phyloP scores from a whole-genome alignment of 2,113 vertebrate species.

The Calypte anna region DNA sequence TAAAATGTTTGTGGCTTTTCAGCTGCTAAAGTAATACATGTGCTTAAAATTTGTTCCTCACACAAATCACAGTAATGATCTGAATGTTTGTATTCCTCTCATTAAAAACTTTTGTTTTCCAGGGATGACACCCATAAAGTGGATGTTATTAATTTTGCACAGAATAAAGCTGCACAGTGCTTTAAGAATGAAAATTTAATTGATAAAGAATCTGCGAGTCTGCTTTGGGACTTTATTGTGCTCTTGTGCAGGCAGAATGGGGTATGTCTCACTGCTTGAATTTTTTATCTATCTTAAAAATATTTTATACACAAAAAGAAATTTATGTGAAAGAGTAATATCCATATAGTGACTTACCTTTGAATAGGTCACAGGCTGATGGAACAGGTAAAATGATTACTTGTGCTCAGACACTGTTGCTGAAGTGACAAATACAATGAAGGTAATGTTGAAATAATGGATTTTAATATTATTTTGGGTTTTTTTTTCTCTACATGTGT shows the following conservation, averaged over 20 bases:
- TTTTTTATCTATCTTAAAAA: not conserved
- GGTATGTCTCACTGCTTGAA: slow-evolving; percentile 73
- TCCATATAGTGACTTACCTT: not conserved
- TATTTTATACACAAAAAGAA: not conserved
- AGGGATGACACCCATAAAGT: slow-evolving; percentile 98
- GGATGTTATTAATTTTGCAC: slow-evolving; percentile 97
- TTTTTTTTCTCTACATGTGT: not conserved
- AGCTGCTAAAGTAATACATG: not conserved
- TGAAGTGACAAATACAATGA: not conserved
- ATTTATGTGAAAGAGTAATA: not conserved
- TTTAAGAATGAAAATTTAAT: slow-evolving; percentile 85
- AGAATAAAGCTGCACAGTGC: slow-evolving; percentile 89
- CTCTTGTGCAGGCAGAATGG: slow-evolving; percentile 96
- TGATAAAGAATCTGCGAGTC: slow-evolving; percentile 91
- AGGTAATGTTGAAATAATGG: not conserved
- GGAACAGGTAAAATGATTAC: not conserved
- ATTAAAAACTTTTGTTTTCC: not conserved
- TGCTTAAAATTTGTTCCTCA: not conserved
- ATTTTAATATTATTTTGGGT: not conserved
- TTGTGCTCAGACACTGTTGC: not conserved
- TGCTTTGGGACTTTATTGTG: slow-evolving; percentile 95
- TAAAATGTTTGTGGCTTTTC: not conserved
- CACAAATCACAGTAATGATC: not conserved
- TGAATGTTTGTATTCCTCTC: not conserved
- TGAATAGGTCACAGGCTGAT: not conserved